Evolutionary conservation across 2,797 vertebrate genomes (phyloP).

Genomic region (Poecile montanus): DNA sequence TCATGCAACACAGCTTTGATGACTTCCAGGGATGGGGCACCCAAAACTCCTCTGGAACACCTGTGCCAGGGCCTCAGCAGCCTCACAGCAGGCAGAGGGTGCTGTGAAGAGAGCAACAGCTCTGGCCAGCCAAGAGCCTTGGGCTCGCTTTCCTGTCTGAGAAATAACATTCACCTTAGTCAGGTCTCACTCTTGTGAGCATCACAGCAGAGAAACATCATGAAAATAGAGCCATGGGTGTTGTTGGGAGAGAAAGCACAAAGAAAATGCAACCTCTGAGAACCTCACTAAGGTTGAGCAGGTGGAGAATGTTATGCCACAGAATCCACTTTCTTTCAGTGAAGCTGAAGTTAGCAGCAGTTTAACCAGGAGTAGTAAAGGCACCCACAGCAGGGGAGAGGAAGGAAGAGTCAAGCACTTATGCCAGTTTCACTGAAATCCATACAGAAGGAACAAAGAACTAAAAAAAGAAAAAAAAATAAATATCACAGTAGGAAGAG

Average conservation of each 20-base stretch:
- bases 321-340: not conserved
- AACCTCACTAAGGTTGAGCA: not conserved
- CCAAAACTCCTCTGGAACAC: not conserved
- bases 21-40: not conserved
- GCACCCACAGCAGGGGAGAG: not conserved
- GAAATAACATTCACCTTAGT: accelerated
- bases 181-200: not conserved
- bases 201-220: not conserved
- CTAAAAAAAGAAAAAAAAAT: not conserved
- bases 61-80: not conserved
- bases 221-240: not conserved
- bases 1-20: not conserved
- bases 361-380: not conserved
- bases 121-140: not conserved
- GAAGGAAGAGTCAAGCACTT: not conserved
- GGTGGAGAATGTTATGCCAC: not conserved
- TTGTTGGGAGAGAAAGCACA: not conserved
- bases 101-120: not conserved
- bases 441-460: not conserved
- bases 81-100: not conserved
- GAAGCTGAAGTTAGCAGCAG: not conserved
- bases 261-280: not conserved
- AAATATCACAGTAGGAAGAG: not conserved
- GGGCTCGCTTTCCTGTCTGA: not conserved
- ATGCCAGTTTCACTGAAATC: not conserved